A percentile compares a stretch with the other conserved stretches of the same genome.
phyloP scores from a whole-genome alignment of 2,888 invertebrate species.

The Acleris literana region DNA sequence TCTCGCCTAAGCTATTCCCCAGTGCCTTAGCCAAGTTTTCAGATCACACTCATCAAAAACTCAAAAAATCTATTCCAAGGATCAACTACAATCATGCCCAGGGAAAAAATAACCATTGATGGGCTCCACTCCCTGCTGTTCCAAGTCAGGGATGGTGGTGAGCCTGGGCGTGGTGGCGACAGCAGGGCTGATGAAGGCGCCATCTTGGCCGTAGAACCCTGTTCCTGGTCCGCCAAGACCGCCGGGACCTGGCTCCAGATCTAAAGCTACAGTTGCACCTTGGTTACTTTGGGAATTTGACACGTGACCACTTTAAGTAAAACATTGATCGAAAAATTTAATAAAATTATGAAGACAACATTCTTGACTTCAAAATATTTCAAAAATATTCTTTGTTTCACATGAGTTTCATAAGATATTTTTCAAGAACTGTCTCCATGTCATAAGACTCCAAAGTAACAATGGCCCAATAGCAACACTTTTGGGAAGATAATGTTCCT shows the following conservation, averaged over 20 bases:
- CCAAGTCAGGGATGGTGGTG: slow-evolving; percentile 32
- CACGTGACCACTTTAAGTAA: background rate
- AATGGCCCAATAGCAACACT: background rate
- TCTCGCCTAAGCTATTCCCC: no score
- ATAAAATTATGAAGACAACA: background rate
- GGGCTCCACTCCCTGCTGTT: slow-evolving; percentile 43
- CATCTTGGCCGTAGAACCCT: slow-evolving; percentile 57
- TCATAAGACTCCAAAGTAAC: background rate
- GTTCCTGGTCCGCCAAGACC: slow-evolving; percentile 50
- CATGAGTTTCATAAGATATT: no score
- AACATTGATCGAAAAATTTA: background rate
- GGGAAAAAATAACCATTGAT: slow-evolving; percentile 46
- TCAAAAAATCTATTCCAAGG: background rate
- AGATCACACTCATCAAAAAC: background rate
- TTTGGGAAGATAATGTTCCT: background rate
- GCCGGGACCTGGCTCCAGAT: slow-evolving; percentile 46
- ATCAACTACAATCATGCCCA: slow-evolving; percentile 6
- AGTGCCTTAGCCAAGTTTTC: background rate
- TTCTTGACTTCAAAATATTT: no score
- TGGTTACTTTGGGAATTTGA: background rate
- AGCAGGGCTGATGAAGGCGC: slow-evolving; percentile 42
- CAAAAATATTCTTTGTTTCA: no score
- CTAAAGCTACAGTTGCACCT: slow-evolving; percentile 27
- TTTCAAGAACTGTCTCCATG: no score
- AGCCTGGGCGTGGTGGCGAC: slow-evolving; percentile 34